These are phyloP conservation scores for Microcaecilia unicolor DNA, from an alignment of 2,797 vertebrate genomes.

Conservation along the genomic window DNA sequence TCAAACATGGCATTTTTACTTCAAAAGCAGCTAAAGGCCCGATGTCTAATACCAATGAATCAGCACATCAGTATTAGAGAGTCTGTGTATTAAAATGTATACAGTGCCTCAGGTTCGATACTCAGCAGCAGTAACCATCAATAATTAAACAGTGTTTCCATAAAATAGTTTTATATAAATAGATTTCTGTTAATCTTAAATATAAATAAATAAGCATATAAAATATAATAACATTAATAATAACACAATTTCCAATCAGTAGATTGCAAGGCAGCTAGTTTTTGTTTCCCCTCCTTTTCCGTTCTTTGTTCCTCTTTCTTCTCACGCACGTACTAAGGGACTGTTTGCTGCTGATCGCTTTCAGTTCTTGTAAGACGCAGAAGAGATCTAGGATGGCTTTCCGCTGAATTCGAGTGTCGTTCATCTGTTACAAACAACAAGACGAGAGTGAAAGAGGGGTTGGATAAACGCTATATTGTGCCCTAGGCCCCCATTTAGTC, in stretches of 20 bases:
- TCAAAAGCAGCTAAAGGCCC: too few species aligned
- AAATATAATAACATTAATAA: constrained; percentile 14
- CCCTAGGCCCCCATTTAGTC: too few species aligned
- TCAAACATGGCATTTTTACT: too few species aligned
- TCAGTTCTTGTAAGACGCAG: constrained; percentile 15
- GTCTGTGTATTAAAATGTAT: too few species aligned
- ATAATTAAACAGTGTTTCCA: constrained; percentile 35
- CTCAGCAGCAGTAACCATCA: constrained; percentile 42
- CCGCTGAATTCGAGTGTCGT: constrained; percentile 38
- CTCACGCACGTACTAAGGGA: not conserved
- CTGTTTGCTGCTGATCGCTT: not conserved
- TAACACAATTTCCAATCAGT: constrained; percentile 18
- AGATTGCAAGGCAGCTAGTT: not conserved
- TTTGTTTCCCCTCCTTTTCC: constrained; percentile 33
- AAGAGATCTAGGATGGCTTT: constrained; percentile 46
- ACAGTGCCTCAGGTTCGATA: too few species aligned
- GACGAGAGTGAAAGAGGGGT: too few species aligned
- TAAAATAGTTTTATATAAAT: constrained; percentile 48
- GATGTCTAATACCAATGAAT: too few species aligned
- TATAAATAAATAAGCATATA: constrained; percentile 60
- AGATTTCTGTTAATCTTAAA: constrained; percentile 52
- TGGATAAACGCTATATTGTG: too few species aligned
- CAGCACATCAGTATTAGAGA: too few species aligned
- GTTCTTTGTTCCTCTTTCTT: not conserved
- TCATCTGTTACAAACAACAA: constrained; percentile 31